Evolutionary conservation across 2,113 vertebrate species (phyloP), one percentile per base, ranked within the genome.

Genomic region (Amblyornis subalaris): DNA sequence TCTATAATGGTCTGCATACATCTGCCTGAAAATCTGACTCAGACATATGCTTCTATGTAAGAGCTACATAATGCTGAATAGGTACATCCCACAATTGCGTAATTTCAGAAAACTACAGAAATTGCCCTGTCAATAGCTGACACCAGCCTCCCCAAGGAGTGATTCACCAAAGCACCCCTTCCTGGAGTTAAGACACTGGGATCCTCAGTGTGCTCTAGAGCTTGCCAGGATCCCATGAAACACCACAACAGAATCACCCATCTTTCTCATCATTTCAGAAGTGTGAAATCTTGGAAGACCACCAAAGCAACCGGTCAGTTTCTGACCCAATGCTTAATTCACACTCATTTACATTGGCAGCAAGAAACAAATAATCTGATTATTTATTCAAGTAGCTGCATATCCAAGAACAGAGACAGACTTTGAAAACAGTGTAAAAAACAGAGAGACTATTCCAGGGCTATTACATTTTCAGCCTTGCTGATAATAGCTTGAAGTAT

Each of bases 1-100:
- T 20, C 35, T 33, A 14, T 21, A 40, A 14, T 0, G 0, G 60
- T 44, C 28, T 60, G 23, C 44, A 72, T 6, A 47, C 0, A 2
- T 20, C n/a, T 74, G 38, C 23, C 73, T 66, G 25, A 89, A 86
- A 54, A 69, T 69, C 28, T 9, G 31, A 67, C 20, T 65, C 54
- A 58, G 16, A 58, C 15, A 7, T 31, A 24, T 5, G 19, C 17
- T 60, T 82, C 66, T 26, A 50, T 6, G 3, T 3, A 72, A 66
- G 38, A 74, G 42, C 35, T 45, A 51, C 47, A 31, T 19, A 84
- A 81, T 6, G 21, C 33, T 71, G 12, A 61, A 50, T 0, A 58
- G 26, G 18, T 33, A 18, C 40, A n/a, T 53, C 53, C 24, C 48
- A 25, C 11, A 57, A 44, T 71, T 40, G 79, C 25, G 22, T 26